phyloP scores from a whole-genome alignment of 2,888 invertebrate genomes.

The Erebia palarica region DNA sequence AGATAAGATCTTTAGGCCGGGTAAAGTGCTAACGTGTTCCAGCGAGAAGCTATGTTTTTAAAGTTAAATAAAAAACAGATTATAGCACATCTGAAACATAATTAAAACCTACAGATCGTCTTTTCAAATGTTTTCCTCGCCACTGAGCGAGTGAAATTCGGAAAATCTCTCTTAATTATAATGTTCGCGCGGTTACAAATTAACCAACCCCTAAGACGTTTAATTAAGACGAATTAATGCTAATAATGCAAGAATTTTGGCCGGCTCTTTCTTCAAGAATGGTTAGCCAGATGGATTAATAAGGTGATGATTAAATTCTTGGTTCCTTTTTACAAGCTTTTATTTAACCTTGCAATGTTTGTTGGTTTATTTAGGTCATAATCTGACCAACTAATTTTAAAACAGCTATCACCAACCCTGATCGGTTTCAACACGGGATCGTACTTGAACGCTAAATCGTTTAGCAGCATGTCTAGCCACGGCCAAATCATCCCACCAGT shows the following conservation, averaged over 20 bases:
- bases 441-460: too few relatives aligned
- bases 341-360: too few relatives aligned
- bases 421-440: too few relatives aligned
- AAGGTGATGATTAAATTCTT: background rate
- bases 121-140: background rate
- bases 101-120: background rate
- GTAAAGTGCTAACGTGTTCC: too few relatives aligned
- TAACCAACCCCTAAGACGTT: slow-evolving; percentile 5
- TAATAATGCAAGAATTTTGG: background rate
- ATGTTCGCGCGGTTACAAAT: slow-evolving; percentile 1
- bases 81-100: background rate
- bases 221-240: slow-evolving; percentile 4
- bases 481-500: too few relatives aligned
- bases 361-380: too few relatives aligned
- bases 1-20: too few relatives aligned
- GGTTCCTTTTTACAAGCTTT: background rate
- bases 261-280: background rate
- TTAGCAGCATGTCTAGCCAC: too few relatives aligned
- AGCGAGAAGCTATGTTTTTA: too few relatives aligned
- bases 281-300: slow-evolving; percentile 3
- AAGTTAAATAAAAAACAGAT: too few relatives aligned
- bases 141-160: background rate
- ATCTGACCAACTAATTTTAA: too few relatives aligned
- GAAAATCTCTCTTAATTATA: slow-evolving; percentile 4
- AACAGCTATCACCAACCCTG: too few relatives aligned